Base-by-base conservation (phyloP, 2,888 invertebrate species). In the Cyclophora punctaria region DNA sequence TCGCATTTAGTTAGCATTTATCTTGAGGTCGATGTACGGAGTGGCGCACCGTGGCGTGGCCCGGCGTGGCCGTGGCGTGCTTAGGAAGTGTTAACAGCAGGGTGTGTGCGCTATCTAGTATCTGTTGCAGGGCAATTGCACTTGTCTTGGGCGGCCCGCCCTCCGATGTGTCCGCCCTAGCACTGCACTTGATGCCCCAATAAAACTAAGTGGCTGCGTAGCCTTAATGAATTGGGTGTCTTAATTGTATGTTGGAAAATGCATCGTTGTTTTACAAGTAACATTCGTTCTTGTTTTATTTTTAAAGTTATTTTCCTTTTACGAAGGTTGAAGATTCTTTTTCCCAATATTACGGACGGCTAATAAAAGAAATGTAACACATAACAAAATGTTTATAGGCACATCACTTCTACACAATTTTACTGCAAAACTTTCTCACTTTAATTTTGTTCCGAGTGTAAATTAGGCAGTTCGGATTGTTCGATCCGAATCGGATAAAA, bases 41-140 rank as follows among this genome's bases (percentile, higher is more conserved):
- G 20, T 20, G 20, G 20, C 20, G 20, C 20, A 20, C 20, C 20
- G 20, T 20, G 20, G 20, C 20, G 20, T 20, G 56, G 74, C 71
- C 72, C 79, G 67, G 69, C 66, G 77, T 62, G 65, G 20, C 73
- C 57, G 62, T 80, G 59, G 78, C 80, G 80, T 81, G 79, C 67
- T 61, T 56, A 66, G 75, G 72, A 75, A 74, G 81, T 78, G 80
- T 80, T 81, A 81, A 79, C 78, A 78, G 66, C 71, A 65, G 75
- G 78, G 78, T 76, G 80, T 72, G 75, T 77, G 76, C 65, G 76
- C 78, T 83, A 82, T 83, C 82, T 81, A 63, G 72, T 75, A 83
- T 81, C 81, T 78, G 62, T 69, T 67, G 67, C 66, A 69, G 62
- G 64, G 66, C 78, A 73, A 80, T 80, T 80, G 79, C 75, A 79